A percentile compares a stretch with the other conserved stretches of the same genome.
Evolutionary conservation across 1,140 invertebrate species (phyloP).

Genomic region (Trichonephila inaurata): DNA sequence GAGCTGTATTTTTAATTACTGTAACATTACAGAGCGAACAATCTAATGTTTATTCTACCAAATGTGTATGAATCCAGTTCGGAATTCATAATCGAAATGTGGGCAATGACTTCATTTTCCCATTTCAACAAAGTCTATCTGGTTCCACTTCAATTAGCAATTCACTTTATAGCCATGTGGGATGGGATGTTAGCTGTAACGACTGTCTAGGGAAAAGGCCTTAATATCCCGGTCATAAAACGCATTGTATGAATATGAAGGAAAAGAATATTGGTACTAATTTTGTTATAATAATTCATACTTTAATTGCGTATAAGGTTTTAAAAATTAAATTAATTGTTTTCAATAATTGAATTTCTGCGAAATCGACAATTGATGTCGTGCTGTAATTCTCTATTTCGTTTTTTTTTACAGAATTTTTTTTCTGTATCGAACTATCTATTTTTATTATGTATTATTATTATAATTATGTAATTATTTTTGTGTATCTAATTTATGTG

Average conservation of each 20-base stretch:
- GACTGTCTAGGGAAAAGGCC: not conserved
- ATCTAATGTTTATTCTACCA: not conserved
- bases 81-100: not conserved
- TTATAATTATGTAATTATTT: too few relatives aligned
- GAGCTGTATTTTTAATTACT: too few relatives aligned
- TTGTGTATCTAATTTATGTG: too few relatives aligned
- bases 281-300: not conserved
- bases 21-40: not conserved
- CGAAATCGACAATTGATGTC: too few relatives aligned
- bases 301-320: not conserved
- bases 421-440: too few relatives aligned
- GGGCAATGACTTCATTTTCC: constrained; percentile 9
- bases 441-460: too few relatives aligned
- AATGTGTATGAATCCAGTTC: not conserved
- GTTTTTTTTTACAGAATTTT: too few relatives aligned
- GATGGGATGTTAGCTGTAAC: not conserved
- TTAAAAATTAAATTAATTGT: too few relatives aligned
- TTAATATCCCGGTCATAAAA: not conserved
- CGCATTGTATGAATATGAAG: not conserved
- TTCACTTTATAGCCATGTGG: not conserved
- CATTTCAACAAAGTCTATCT: constrained; percentile 7
- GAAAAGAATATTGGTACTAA: not conserved
- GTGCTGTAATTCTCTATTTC: too few relatives aligned
- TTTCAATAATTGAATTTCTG: too few relatives aligned
- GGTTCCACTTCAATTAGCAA: constrained; percentile 8